These are phyloP conservation scores for Cololabis saira DNA, from an alignment of 2,113 vertebrate genomes.

Conservation along the genomic window DNA sequence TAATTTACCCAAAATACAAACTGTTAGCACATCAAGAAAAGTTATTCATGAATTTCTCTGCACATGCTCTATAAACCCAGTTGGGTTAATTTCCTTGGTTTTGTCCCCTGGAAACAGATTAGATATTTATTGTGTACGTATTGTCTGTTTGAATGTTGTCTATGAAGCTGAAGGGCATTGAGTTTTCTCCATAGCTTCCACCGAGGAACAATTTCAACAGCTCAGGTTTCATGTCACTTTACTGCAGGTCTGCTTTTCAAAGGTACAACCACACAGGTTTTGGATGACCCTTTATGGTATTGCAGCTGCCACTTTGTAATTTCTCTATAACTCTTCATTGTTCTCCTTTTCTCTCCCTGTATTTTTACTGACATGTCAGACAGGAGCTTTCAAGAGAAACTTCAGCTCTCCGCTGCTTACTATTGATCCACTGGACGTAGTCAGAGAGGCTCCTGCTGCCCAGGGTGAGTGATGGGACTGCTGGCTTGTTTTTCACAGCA, in stretches of 20 bases:
- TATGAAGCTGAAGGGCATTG: not conserved
- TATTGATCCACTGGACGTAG: constrained; percentile 79
- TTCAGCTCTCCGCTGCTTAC: constrained; percentile 91
- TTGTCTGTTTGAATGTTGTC: not conserved
- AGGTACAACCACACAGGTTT: constrained; percentile 16
- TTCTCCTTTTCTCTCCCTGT: not conserved
- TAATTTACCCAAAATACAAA: no score
- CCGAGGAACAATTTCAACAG: constrained; percentile 2
- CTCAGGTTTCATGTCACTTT: constrained; percentile 9
- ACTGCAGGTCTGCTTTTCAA: not conserved
- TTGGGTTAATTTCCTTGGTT: not conserved
- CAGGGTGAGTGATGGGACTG: constrained; percentile 70
- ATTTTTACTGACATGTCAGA: constrained; percentile 67
- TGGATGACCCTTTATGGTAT: not conserved
- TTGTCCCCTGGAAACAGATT: not conserved
- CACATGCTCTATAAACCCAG: no score
- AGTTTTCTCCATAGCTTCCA: not conserved
- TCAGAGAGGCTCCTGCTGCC: constrained; percentile 81
- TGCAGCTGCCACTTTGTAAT: constrained; percentile 7
- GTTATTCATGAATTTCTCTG: no score
- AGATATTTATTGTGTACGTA: not conserved
- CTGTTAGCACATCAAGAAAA: no score
- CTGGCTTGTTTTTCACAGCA: constrained; percentile 15
- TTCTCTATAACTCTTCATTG: not conserved
- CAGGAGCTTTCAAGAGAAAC: constrained; percentile 88